A percentile compares a stretch with the other conserved stretches of the same genome.
Evolutionary conservation across 2,797 vertebrate genomes (phyloP).

Genomic region (Trematomus bernacchii): DNA sequence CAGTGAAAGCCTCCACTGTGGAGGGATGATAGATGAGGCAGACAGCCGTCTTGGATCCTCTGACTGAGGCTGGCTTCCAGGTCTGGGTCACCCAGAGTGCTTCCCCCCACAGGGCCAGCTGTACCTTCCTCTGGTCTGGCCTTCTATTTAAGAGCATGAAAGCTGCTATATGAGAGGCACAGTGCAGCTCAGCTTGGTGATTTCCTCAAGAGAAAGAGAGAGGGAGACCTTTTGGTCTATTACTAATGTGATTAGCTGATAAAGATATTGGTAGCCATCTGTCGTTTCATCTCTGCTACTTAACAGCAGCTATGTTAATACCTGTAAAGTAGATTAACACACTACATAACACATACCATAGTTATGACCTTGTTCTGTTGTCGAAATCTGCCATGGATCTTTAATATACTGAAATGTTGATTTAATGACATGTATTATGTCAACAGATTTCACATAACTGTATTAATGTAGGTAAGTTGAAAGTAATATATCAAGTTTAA

Average conservation of each 20-base stretch:
- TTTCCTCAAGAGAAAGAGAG: constrained; percentile 3
- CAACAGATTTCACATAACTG: too few species aligned
- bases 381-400: too few species aligned
- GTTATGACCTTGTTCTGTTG: too few species aligned
- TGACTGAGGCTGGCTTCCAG: constrained; percentile 55
- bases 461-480: too few species aligned
- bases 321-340: neutral
- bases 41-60: constrained; percentile 58
- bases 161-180: constrained; percentile 9
- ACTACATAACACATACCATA: neutral
- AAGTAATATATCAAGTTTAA: too few species aligned
- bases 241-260: neutral
- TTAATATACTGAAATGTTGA: too few species aligned
- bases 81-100: constrained; percentile 57
- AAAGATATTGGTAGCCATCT: neutral
- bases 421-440: too few species aligned
- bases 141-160: constrained; percentile 48
- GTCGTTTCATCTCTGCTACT: neutral
- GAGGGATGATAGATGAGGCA: constrained; percentile 66
- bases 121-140: constrained; percentile 59
- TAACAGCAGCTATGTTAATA: neutral
- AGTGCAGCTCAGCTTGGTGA: constrained; percentile 2
- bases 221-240: neutral
- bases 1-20: constrained; percentile 37
- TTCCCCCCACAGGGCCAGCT: constrained; percentile 49